Percentiles rank a stretch among this genome's conserved stretches.
phyloP scores from a whole-genome alignment of 1,140 invertebrate genomes.

The Liolophura sinensis region DNA sequence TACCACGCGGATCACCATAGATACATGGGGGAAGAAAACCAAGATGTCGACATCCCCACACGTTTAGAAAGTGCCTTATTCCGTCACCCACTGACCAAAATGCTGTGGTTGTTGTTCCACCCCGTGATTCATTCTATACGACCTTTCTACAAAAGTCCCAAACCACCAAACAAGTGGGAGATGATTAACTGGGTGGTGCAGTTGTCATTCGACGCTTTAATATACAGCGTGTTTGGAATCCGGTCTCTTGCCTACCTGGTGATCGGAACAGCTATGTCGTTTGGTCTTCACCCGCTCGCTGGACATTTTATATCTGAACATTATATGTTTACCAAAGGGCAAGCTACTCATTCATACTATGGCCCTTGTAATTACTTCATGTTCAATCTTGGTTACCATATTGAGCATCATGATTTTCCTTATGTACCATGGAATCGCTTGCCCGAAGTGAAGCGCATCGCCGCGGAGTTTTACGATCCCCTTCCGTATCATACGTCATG shows the following conservation, averaged over 20 bases:
- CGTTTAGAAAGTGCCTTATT: slow-evolving; percentile 50
- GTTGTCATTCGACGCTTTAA: slow-evolving; percentile 77
- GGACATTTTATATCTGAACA: slow-evolving; percentile 99
- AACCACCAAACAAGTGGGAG: slow-evolving; percentile 79
- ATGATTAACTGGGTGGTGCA: slow-evolving; percentile 83
- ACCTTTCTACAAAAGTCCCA: slow-evolving; percentile 67
- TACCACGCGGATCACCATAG: slow-evolving; percentile 58
- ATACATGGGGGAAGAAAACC: slow-evolving; percentile 50
- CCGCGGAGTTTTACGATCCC: slow-evolving; percentile 92
- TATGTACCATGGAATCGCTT: slow-evolving; percentile 52
- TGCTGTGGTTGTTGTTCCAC: slow-evolving; percentile 52
- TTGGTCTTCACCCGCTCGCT: slow-evolving; percentile 96
- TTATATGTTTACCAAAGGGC: slow-evolving; percentile 96
- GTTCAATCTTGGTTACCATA: slow-evolving; percentile 89
- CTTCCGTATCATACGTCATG: slow-evolving; percentile 93
- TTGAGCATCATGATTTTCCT: slow-evolving; percentile 60
- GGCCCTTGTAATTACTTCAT: slow-evolving; percentile 94
- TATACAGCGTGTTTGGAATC: slow-evolving; percentile 81
- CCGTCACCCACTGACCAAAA: slow-evolving; percentile 50
- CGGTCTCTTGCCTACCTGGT: slow-evolving; percentile 80
- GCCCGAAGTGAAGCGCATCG: slow-evolving; percentile 73
- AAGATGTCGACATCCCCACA: slow-evolving; percentile 56
- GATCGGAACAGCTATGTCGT: slow-evolving; percentile 84
- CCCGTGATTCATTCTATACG: slow-evolving; percentile 49
- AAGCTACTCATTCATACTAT: slow-evolving; percentile 98